Base-by-base conservation (phyloP, 2,888 invertebrate species). In the Lissonota sp. region DNA sequence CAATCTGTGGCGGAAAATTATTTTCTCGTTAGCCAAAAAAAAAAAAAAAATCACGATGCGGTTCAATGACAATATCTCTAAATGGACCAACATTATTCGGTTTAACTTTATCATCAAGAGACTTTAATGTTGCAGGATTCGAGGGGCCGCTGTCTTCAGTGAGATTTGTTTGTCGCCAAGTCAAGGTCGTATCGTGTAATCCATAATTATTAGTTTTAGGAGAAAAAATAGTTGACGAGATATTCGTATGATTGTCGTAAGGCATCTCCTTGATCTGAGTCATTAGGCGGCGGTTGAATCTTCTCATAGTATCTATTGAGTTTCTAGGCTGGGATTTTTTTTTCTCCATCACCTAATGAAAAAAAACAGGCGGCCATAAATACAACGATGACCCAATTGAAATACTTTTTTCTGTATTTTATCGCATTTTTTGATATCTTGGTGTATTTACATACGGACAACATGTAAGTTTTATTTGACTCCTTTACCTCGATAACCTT, bases 401-500 rank as follows among this genome's bases (percentile, higher is more conserved):
- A 26, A 26, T 3, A 26, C 3, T 26, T 26, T 26, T 26, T 26
- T 26, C 26, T 26, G 26, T 26, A 26, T 26, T 26, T 26, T 1
- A 26, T 26, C 26, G 3, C 1, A 26, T 26, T 26, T 26, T 26
- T 3, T 3, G 26, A 26, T 26, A 26, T 26, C 3, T 3, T 26
- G 26, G 1, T 26, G 26, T 26, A 26, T 3, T 1, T 26, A 26
- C 26, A 26, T 26, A 26, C 26, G 1, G 26, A 3, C 26, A 26
- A 26, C 26, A 26, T 26, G 26, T 26, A 26, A 1, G 26, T 26
- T 26, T 26, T 26, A 26, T 26, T 26, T 3, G 26, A 39, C 6
- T 49, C 39, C 5, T 10, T 46, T 40, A 88, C 88, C 79, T 84
- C 83, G 46, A 84, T 83, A 39, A 83, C 42, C 76, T 72, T 80